Evolutionary conservation across 2,888 invertebrate genomes (phyloP).

Genomic region (Dinocampus coccinellae): DNA sequence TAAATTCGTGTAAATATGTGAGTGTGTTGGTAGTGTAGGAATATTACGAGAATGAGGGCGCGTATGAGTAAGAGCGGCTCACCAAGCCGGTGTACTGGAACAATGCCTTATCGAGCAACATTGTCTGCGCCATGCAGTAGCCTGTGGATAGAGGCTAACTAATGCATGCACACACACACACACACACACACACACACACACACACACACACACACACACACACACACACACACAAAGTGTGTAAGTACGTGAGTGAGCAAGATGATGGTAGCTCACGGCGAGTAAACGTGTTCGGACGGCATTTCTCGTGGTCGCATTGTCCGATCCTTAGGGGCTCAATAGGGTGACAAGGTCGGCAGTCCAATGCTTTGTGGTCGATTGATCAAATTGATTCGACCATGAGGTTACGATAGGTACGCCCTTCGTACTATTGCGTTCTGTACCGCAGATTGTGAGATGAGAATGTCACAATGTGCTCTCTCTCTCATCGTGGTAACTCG

Average conservation of each 20-base stretch:
- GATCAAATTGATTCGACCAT: conserved; percentile 65
- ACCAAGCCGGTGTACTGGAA: conserved; percentile 54
- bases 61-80: conserved; percentile 21
- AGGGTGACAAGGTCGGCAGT: conserved; percentile 18
- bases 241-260: conserved; percentile 13
- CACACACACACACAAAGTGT: no score
- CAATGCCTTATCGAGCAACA: conserved; percentile 68
- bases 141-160: conserved; percentile 21
- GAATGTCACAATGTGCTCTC: conserved; percentile 37
- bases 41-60: conserved; percentile 30
- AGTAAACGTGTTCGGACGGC: conserved; percentile 15
- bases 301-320: conserved; percentile 28
- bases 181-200: no score
- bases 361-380: conserved; percentile 53
- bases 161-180: not conserved
- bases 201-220: no score
- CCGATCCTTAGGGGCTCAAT: conserved; percentile 13
- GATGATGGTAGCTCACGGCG: conserved; percentile 13
- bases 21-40: conserved; percentile 25
- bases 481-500: not conserved
- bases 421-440: conserved; percentile 48
- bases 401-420: conserved; percentile 44
- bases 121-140: conserved; percentile 55
- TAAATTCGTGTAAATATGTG: conserved; percentile 21
- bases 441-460: conserved; percentile 44